phyloP scores from a whole-genome alignment of 2,888 invertebrate genomes.

The Parnassius orleans region DNA sequence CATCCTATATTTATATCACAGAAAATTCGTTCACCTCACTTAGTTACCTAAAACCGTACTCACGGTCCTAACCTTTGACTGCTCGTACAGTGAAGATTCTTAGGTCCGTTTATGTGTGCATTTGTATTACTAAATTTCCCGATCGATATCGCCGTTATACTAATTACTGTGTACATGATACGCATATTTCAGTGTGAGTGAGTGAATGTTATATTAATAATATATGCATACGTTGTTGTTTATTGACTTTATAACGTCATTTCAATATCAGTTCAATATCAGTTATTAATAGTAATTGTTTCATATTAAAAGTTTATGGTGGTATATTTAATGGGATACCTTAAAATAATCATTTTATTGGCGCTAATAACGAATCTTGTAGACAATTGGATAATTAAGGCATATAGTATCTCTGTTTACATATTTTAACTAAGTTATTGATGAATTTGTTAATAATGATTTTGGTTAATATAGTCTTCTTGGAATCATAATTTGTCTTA shows the following conservation, averaged over 20 bases:
- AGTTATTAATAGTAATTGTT: not conserved
- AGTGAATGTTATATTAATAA: conserved; percentile 24
- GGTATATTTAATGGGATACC: not conserved
- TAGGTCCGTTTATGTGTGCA: conserved; percentile 40
- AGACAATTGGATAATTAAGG: too few species aligned
- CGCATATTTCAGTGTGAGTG: conserved; percentile 33
- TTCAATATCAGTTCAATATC: too few species aligned
- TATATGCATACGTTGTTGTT: not conserved
- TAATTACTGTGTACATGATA: conserved; percentile 56
- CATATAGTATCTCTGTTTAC: not conserved
- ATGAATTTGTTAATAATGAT: too few species aligned
- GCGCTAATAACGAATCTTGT: not conserved
- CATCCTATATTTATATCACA: conserved; percentile 76
- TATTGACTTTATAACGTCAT: not conserved
- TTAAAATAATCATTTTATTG: conserved; percentile 3
- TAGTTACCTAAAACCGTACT: conserved; percentile 58
- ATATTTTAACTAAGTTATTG: too few species aligned
- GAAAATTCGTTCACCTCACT: conserved; percentile 67
- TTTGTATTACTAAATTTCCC: conserved; percentile 57
- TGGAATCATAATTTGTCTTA: too few species aligned
- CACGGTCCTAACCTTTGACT: conserved; percentile 77
- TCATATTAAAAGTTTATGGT: too few species aligned
- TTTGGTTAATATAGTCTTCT: too few species aligned
- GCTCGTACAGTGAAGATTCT: conserved; percentile 41
- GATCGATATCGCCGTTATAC: conserved; percentile 64